Evolutionary conservation across 2,888 invertebrate species (phyloP).

Genomic region (Euclidia mi): DNA sequence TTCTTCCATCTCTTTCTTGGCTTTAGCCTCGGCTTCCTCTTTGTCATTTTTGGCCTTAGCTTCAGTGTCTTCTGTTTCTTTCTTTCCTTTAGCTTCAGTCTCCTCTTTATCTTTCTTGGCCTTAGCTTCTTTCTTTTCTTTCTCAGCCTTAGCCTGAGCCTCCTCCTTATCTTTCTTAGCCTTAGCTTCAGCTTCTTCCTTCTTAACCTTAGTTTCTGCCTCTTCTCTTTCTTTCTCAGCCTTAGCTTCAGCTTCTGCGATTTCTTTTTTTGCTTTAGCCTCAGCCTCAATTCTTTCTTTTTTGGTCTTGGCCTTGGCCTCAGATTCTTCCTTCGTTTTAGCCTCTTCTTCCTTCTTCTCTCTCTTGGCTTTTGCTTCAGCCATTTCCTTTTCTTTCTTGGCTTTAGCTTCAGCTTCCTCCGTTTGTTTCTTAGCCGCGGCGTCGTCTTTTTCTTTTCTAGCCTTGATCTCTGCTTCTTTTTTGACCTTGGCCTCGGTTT

Average conservation of each 20-base stretch:
- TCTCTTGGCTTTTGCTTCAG: slow-evolving; percentile 17
- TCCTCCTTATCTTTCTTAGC: not conserved
- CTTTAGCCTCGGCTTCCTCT: not conserved
- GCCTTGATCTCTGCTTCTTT: slow-evolving; percentile 20
- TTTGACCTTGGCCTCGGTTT: slow-evolving; percentile 20
- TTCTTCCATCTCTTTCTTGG: not conserved
- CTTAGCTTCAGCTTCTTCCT: slow-evolving; percentile 2
- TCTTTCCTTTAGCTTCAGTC: not conserved
- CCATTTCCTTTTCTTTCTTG: not conserved
- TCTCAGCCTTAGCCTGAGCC: not conserved
- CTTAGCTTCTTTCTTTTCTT: not conserved
- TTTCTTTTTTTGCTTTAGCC: slow-evolving; percentile 12
- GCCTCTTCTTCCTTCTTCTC: slow-evolving; percentile 24
- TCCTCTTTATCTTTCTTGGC: not conserved
- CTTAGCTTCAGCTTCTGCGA: not conserved
- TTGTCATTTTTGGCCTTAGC: not conserved
- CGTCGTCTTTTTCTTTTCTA: not conserved
- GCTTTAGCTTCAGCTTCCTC: not conserved
- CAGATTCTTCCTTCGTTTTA: slow-evolving; percentile 22
- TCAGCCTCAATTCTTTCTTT: slow-evolving; percentile 29
- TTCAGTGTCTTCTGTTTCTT: not conserved
- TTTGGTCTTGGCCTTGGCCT: slow-evolving; percentile 21
- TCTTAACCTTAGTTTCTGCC: slow-evolving; percentile 1
- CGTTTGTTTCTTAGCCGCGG: not conserved
- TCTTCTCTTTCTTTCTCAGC: not conserved